Evolutionary conservation across 2,113 vertebrate genomes (phyloP).

Genomic region (Nerophis lumbriciformis): DNA sequence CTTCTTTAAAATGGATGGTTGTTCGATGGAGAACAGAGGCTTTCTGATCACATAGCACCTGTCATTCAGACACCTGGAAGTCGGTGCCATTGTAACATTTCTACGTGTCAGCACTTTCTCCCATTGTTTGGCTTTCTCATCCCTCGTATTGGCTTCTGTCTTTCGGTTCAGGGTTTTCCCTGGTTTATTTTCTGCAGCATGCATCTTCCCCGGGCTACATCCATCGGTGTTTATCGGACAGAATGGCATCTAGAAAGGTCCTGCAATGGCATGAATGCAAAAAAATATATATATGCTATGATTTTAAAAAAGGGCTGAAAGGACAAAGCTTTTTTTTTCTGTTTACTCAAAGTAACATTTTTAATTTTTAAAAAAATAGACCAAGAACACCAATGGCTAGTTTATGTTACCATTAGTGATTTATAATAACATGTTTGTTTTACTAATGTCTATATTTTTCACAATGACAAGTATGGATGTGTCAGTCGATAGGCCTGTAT

Average conservation of each 20-base stretch:
- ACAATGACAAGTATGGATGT: too few relatives aligned
- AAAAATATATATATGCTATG: too few relatives aligned
- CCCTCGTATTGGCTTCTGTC: not conserved
- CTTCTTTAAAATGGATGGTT: conserved; percentile 61
- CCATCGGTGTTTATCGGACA: conserved; percentile 38
- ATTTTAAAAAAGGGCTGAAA: too few relatives aligned
- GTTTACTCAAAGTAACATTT: too few relatives aligned
- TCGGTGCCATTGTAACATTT: conserved; percentile 50
- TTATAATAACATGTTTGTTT: too few relatives aligned
- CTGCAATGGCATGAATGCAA: conserved; percentile 1
- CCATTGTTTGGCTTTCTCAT: not conserved
- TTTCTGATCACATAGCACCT: conserved; percentile 39
- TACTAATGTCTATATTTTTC: too few relatives aligned
- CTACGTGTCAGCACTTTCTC: conserved; percentile 20
- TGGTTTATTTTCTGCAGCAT: not conserved
- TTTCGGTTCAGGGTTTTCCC: conserved; percentile 9
- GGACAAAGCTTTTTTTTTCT: too few relatives aligned
- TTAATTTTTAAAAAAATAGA: too few relatives aligned
- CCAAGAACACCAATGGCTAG: too few relatives aligned
- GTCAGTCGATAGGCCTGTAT: too few relatives aligned
- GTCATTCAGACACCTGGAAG: conserved; percentile 46
- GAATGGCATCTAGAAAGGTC: conserved; percentile 10
- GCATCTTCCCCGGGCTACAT: conserved; percentile 22
- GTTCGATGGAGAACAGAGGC: conserved; percentile 23
- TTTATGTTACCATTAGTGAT: too few relatives aligned